phyloP scores from a whole-genome alignment of 2,113 vertebrate genomes.

The Cyanoramphus novaezelandiae region DNA sequence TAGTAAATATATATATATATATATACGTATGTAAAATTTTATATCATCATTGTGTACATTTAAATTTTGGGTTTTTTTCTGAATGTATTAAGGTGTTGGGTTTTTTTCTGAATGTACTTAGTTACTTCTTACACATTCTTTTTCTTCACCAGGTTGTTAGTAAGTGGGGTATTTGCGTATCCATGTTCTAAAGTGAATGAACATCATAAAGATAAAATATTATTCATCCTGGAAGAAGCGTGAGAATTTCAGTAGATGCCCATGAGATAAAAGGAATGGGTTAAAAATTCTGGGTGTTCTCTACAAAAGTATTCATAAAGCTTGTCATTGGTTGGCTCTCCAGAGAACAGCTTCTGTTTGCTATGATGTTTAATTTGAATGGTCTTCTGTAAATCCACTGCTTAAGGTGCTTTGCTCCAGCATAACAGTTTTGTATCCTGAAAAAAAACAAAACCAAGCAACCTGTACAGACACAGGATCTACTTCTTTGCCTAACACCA shows the following conservation, averaged over 20 bases:
- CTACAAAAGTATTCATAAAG: background rate
- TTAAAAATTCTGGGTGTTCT: slow-evolving; percentile 31
- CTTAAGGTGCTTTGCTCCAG: background rate
- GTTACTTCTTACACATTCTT: background rate
- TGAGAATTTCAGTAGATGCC: slow-evolving; percentile 26
- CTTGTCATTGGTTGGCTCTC: background rate
- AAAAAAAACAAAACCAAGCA: background rate
- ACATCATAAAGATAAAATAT: background rate
- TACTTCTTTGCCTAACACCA: background rate
- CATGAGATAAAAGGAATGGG: slow-evolving; percentile 14
- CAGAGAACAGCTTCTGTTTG: background rate
- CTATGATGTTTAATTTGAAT: background rate
- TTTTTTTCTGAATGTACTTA: background rate
- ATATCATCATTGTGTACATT: background rate
- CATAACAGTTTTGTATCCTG: background rate
- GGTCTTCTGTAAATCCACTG: background rate
- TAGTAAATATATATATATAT: background rate
- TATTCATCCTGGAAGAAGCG: slow-evolving; percentile 18
- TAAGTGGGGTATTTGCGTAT: background rate
- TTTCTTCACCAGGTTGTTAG: background rate
- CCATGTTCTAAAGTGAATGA: background rate
- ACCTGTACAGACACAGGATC: background rate
- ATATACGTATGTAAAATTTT: background rate
- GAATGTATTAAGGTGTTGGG: too few species aligned
- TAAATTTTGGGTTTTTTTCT: background rate